Percentiles rank a stretch among this genome's conserved stretches.
Conservation (phyloP, 2,797 vertebrate genomes). For the Scolopax rusticola region DNA sequence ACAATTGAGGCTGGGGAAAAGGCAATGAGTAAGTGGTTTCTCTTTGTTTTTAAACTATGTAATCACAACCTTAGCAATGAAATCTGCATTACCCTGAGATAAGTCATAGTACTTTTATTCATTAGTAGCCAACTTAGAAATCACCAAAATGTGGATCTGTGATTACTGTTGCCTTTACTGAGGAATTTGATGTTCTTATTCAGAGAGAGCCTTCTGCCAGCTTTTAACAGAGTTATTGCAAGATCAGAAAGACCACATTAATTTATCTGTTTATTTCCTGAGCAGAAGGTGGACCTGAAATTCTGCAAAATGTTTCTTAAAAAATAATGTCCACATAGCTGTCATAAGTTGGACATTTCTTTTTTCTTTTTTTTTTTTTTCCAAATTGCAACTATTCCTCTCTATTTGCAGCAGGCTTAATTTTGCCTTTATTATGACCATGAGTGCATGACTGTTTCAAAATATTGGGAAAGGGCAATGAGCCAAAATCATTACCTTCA, state of each 20-base stretch:
- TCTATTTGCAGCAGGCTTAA: neutral
- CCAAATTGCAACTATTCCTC: neutral
- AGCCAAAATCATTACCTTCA: conserved; percentile 67
- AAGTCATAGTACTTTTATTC: neutral
- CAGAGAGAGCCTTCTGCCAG: neutral
- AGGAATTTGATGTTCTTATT: neutral
- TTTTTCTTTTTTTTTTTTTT: neutral
- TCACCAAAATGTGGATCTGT: neutral
- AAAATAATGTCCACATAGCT: neutral
- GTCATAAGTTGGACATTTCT: neutral
- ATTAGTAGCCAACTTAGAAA: neutral
- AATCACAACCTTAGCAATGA: neutral
- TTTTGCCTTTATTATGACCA: conserved; percentile 47
- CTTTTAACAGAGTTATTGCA: neutral
- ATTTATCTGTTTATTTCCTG: neutral
- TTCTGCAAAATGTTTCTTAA: neutral
- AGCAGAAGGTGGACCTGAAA: neutral
- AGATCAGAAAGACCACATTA: neutral
- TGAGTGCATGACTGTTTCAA: conserved; percentile 19
- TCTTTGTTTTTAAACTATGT: neutral
- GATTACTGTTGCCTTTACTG: neutral
- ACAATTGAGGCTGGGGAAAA: neutral
- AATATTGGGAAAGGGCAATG: conserved; percentile 47
- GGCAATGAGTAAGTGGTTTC: neutral
- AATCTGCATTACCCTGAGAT: neutral